Conservation (phyloP, 2,888 invertebrate genomes). For the Dasysyrphus albostriatus region DNA sequence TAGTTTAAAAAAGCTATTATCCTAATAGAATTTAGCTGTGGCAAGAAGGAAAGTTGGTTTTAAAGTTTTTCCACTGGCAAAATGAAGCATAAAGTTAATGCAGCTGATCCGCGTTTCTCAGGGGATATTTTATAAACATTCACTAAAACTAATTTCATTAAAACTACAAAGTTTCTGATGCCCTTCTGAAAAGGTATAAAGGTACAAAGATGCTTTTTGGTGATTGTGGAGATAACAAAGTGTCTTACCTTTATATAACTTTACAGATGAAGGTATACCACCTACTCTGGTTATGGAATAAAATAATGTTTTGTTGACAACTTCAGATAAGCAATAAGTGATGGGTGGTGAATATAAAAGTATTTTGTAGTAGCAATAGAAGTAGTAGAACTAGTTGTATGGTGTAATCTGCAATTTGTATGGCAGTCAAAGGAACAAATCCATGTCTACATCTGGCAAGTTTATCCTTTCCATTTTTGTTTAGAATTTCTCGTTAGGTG, state of each 20-base stretch:
- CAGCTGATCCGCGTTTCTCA: conserved; percentile 3
- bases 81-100: conserved; percentile 19
- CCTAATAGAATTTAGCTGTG: conserved; percentile 23
- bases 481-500: not conserved
- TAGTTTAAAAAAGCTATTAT: conserved; percentile 34
- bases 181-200: not conserved
- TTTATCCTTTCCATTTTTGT: not conserved
- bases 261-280: not conserved
- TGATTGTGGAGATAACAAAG: not conserved
- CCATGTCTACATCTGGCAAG: not conserved
- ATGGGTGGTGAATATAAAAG: not conserved
- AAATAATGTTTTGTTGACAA: conserved; percentile 23
- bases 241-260: not conserved
- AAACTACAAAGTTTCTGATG: conserved; percentile 10
- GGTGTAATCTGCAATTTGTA: conserved; percentile 5
- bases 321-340: not conserved
- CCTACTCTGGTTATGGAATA: not conserved
- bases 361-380: not conserved
- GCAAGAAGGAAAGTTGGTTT: conserved; percentile 8
- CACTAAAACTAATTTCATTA: conserved; percentile 28
- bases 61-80: not conserved
- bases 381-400: not conserved
- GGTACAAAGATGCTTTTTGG: not conserved
- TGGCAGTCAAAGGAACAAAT: not conserved
- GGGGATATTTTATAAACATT: not conserved